Evolutionary conservation across 2,888 invertebrate species (phyloP).

Genomic region (Pristionchus maxplancki): DNA sequence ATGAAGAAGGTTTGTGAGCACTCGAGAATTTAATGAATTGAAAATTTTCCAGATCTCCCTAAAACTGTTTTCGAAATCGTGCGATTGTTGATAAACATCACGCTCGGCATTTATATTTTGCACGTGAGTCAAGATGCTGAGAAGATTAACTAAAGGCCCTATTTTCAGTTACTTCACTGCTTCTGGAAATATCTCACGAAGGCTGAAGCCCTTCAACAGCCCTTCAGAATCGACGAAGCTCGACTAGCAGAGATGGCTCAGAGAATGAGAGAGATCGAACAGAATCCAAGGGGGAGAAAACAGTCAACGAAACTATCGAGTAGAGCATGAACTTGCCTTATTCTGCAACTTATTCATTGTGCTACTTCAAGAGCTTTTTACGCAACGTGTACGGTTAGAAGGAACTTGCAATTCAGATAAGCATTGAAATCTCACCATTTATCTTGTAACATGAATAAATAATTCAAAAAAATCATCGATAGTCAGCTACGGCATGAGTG

Average conservation of each 20-base stretch:
- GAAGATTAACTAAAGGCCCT: background rate
- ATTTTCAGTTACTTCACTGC: background rate
- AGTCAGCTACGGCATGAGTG: background rate
- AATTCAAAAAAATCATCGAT: background rate
- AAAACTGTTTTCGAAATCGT: background rate
- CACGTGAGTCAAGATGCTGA: background rate
- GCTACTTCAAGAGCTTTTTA: background rate
- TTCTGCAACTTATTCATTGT: background rate
- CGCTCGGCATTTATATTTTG: background rate
- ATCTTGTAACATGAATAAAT: background rate
- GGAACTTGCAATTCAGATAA: background rate
- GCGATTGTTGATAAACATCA: background rate
- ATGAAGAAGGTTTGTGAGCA: background rate
- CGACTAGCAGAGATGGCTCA: background rate
- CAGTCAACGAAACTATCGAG: background rate
- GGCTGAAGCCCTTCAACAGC: background rate
- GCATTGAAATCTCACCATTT: background rate
- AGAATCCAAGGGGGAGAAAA: background rate
- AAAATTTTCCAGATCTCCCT: background rate
- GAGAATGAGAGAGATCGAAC: background rate
- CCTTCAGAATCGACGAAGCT: background rate
- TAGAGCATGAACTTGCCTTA: background rate
- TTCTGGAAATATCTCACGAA: background rate
- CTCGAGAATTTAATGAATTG: background rate
- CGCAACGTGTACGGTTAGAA: background rate